phyloP scores from a whole-genome alignment of 2,888 invertebrate genomes.

The Ochropacha duplaris region DNA sequence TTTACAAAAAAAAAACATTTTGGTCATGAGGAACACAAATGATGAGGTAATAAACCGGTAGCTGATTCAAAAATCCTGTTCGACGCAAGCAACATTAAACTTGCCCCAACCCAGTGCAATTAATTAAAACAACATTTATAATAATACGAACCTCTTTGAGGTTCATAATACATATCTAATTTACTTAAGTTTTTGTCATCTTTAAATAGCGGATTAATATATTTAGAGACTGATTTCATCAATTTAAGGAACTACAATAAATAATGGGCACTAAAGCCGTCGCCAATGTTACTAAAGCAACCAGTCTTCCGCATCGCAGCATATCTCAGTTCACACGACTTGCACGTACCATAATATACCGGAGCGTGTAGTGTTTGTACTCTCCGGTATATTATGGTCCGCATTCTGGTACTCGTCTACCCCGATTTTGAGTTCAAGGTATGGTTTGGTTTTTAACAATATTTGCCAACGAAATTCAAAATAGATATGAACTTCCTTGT shows the following conservation, averaged over 20 bases:
- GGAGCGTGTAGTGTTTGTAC: too few species aligned
- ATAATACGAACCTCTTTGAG: background rate
- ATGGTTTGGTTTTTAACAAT: background rate
- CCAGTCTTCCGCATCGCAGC: background rate
- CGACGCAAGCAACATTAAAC: background rate
- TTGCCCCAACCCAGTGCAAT: background rate
- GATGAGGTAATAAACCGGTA: background rate
- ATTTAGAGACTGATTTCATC: too few species aligned
- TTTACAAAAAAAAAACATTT: background rate
- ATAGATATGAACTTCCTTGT: too few species aligned
- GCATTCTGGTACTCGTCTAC: background rate
- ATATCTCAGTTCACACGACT: background rate
- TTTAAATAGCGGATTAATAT: too few species aligned
- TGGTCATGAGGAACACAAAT: background rate
- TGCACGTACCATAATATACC: background rate
- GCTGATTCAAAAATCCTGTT: background rate
- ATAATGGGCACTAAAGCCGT: background rate
- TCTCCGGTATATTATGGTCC: background rate
- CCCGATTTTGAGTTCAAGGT: background rate
- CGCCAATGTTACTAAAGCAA: background rate
- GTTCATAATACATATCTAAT: too few species aligned
- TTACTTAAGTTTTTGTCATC: too few species aligned
- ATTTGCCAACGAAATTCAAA: background rate
- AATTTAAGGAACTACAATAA: too few species aligned
- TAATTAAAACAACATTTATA: background rate